Evolutionary conservation across 2,888 invertebrate species (phyloP).

Genomic region (Zhuqinia jingwanae): DNA sequence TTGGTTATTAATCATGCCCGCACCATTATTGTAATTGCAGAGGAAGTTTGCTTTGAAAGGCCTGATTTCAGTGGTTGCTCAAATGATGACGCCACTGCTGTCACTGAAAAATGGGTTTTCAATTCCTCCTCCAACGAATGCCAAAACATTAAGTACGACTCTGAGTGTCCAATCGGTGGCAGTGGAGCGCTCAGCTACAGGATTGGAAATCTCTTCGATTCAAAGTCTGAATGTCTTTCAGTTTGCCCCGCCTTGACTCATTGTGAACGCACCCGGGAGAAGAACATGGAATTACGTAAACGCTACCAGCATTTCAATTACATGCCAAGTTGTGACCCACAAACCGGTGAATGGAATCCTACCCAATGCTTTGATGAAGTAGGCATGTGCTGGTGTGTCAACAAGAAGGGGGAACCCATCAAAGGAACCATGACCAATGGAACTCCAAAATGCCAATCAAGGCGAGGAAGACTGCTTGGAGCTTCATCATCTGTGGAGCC

Average conservation of each 20-base stretch:
- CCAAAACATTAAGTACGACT: conserved; percentile 84
- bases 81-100: neutral
- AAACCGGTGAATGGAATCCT: conserved; percentile 89
- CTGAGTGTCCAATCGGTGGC: conserved; percentile 15
- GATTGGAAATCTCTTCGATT: conserved; percentile 91
- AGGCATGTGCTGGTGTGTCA: conserved; percentile 92
- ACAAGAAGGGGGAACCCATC: conserved; percentile 89
- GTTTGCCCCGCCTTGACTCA: conserved; percentile 92
- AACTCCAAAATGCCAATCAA: conserved; percentile 89
- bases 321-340: conserved; percentile 88
- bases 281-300: conserved; percentile 88
- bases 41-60: conserved; percentile 90
- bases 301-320: conserved; percentile 89
- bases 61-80: conserved; percentile 85
- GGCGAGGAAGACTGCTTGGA: conserved; percentile 83
- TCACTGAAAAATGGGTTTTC: conserved; percentile 86
- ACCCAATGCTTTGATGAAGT: conserved; percentile 89
- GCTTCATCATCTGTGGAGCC: conserved; percentile 69
- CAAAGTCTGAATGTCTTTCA: conserved; percentile 88
- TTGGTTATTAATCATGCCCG: no score
- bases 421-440: conserved; percentile 91
- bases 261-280: conserved; percentile 90
- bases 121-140: conserved; percentile 90
- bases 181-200: conserved; percentile 80
- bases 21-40: conserved; percentile 81